Conservation (phyloP, 2,888 invertebrate genomes). For the Caenorhabditis doughertyi region DNA sequence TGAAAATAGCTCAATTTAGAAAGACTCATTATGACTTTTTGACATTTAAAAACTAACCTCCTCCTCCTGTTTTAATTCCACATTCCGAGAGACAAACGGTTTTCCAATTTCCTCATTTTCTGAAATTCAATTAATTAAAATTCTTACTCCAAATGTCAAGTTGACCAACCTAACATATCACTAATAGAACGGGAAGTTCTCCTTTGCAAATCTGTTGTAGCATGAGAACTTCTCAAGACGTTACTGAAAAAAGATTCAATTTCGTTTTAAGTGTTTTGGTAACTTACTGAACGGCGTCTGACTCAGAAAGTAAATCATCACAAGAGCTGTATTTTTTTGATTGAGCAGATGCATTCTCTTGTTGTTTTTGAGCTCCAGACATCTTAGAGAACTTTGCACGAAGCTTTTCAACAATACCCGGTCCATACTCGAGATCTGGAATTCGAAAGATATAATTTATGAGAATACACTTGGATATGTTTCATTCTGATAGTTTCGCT, state of each 20-base stretch:
- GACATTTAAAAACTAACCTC: conserved; percentile 45
- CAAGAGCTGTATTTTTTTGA: conserved; percentile 58
- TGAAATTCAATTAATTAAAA: conserved; percentile 30
- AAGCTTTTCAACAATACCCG: conserved; percentile 74
- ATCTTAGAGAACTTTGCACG: conserved; percentile 72
- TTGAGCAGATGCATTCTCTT: conserved; percentile 36
- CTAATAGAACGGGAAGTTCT: conserved; percentile 60
- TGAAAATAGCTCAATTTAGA: background rate
- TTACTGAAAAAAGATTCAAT: conserved; percentile 25
- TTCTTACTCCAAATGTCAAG: background rate
- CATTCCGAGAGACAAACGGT: conserved; percentile 19
- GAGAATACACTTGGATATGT: too few relatives aligned
- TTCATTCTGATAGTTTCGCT: conserved; percentile 28
- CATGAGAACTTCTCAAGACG: conserved; percentile 7
- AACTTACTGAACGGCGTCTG: conserved; percentile 43
- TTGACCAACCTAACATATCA: conserved; percentile 52
- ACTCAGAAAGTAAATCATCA: conserved; percentile 58
- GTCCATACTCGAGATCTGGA: conserved; percentile 76
- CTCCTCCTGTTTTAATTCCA: conserved; percentile 14
- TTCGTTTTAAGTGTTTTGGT: background rate
- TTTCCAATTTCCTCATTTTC: conserved; percentile 47
- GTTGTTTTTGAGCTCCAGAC: conserved; percentile 61
- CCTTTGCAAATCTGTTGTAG: conserved; percentile 27
- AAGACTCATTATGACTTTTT: background rate
- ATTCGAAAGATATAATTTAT: conserved; percentile 32